A percentile compares a stretch with the other conserved stretches of the same genome.
Conservation (phyloP, 1,140 invertebrate species). For the Oreohelix idahoensis region DNA sequence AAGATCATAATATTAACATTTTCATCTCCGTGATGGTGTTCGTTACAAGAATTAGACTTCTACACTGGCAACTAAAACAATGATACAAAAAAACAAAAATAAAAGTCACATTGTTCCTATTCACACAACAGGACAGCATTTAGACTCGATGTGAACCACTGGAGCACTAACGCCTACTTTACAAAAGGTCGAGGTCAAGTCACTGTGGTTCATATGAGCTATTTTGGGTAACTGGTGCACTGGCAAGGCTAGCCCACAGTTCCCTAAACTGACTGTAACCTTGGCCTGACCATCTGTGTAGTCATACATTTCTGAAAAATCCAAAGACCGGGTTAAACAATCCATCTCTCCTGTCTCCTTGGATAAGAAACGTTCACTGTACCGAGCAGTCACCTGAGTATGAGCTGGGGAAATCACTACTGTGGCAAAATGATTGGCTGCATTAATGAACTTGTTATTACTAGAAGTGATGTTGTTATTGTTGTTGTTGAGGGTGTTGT, state of each 20-base stretch:
- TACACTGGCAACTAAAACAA: too few relatives aligned
- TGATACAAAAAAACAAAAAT: background rate
- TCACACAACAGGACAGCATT: slow-evolving; percentile 69
- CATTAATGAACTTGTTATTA: slow-evolving; percentile 19
- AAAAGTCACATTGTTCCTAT: background rate
- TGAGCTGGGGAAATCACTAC: slow-evolving; percentile 20
- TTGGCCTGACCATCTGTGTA: slow-evolving; percentile 26
- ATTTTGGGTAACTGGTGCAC: slow-evolving; percentile 63
- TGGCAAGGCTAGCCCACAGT: slow-evolving; percentile 26
- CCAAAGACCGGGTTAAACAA: slow-evolving; percentile 6
- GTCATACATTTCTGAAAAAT: slow-evolving; percentile 23
- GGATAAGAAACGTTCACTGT: slow-evolving; percentile 23
- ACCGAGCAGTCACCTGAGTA: slow-evolving; percentile 11
- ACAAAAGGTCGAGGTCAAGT: slow-evolving; percentile 46
- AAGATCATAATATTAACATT: too few relatives aligned
- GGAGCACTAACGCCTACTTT: slow-evolving; percentile 45
- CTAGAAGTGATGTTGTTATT: slow-evolving; percentile 1
- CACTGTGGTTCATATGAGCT: slow-evolving; percentile 20
- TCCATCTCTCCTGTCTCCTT: background rate
- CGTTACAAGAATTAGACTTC: too few relatives aligned
- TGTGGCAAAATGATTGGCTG: slow-evolving; percentile 29
- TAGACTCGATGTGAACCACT: slow-evolving; percentile 59
- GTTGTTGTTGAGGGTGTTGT: slow-evolving; percentile 19
- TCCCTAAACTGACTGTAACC: background rate
- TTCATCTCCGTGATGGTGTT: too few relatives aligned